phyloP scores from a whole-genome alignment of 2,113 vertebrate genomes.

The Scomber japonicus region DNA sequence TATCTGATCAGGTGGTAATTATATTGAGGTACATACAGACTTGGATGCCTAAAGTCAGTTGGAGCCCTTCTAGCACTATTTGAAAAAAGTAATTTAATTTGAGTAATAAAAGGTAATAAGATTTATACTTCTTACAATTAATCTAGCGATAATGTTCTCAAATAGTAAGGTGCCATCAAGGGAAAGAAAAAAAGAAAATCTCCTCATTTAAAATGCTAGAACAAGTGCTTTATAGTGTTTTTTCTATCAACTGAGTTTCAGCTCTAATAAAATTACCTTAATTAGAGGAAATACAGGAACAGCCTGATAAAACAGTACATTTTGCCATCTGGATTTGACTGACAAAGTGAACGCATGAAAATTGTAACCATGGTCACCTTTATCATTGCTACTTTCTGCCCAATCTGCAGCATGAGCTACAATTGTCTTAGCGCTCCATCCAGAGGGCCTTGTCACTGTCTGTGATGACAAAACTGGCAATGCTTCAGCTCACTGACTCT shows the following conservation, averaged over 20 bases:
- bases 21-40: neutral
- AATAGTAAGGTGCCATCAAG: neutral
- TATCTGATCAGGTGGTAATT: constrained; percentile 3
- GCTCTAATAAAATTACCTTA: no score
- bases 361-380: neutral
- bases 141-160: neutral
- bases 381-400: neutral
- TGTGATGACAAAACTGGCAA: neutral
- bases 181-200: no score
- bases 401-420: neutral
- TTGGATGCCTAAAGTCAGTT: neutral
- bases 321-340: neutral
- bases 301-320: no score
- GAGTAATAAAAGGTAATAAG: neutral
- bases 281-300: neutral
- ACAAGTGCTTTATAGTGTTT: no score
- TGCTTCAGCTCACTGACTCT: constrained; percentile 5
- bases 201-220: no score
- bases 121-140: neutral
- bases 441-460: neutral
- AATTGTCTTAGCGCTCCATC: neutral
- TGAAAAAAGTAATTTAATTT: constrained; percentile 1
- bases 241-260: no score
- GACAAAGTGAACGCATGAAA: neutral
- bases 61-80: neutral